These are phyloP conservation scores for Stictonetta naevosa DNA, from an alignment of 2,113 vertebrate species.

Conservation along the genomic window DNA sequence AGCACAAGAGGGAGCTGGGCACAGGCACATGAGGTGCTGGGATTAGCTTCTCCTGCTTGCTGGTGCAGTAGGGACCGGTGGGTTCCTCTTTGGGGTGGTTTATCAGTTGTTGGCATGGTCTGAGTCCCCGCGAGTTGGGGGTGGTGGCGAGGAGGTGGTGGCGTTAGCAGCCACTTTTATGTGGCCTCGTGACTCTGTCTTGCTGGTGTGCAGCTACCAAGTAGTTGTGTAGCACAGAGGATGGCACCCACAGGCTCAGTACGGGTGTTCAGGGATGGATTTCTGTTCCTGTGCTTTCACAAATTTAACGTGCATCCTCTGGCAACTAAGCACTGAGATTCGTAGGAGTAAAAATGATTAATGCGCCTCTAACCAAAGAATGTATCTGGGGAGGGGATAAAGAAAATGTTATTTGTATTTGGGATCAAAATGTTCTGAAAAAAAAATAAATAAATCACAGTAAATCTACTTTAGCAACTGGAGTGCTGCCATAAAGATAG, in stretches of 20 bases:
- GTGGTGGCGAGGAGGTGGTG: no score
- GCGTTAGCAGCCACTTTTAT: no score
- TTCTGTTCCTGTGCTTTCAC: accelerated
- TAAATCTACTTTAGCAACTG: background rate
- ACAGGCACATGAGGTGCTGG: accelerated
- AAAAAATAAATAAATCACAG: no score
- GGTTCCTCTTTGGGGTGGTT: background rate
- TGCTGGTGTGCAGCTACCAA: accelerated
- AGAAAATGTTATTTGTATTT: background rate
- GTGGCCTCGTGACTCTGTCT: accelerated
- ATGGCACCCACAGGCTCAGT: background rate
- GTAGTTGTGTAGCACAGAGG: background rate
- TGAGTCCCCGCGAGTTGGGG: background rate
- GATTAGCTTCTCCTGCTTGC: background rate
- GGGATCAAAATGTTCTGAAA: background rate
- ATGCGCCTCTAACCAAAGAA: background rate
- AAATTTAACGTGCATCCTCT: accelerated
- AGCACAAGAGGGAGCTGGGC: background rate
- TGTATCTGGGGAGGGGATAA: no score
- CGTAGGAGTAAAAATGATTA: background rate
- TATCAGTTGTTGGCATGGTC: background rate
- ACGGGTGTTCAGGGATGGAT: accelerated
- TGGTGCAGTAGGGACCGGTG: background rate
- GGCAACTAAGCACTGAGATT: background rate
- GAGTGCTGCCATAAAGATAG: background rate